These are phyloP conservation scores for Cardinalis cardinalis DNA, from an alignment of 2,113 vertebrate species.

Conservation along the genomic window DNA sequence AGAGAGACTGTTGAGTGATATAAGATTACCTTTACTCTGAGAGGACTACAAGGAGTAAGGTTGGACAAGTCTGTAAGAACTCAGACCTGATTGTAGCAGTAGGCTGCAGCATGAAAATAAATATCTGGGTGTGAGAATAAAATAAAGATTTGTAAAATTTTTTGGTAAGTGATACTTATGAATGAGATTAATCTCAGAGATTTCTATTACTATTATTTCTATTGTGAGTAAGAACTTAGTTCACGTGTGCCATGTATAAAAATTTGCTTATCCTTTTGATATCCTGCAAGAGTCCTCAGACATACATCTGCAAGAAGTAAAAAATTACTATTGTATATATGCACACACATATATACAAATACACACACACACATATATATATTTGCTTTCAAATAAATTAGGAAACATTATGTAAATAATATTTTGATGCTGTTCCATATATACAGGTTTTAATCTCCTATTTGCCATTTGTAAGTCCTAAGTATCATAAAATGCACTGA, in stretches of 20 bases:
- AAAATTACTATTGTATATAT: neutral
- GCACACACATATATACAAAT: neutral
- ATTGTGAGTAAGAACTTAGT: neutral
- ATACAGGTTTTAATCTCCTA: neutral
- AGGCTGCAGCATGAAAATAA: neutral
- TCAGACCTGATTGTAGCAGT: rapidly evolving
- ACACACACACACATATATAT: too few relatives aligned
- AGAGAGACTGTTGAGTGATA: neutral
- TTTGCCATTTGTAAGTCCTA: neutral
- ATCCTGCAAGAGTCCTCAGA: neutral
- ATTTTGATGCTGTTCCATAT: neutral
- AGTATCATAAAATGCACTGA: neutral
- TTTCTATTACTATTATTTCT: neutral
- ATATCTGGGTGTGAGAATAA: neutral
- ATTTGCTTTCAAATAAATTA: neutral
- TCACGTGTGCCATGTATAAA: rapidly evolving
- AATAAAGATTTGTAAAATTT: neutral
- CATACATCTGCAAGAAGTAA: neutral
- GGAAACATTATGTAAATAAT: neutral
- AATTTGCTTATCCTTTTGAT: neutral
- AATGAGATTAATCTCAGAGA: neutral
- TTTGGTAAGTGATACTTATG: neutral
- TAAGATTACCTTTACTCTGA: neutral
- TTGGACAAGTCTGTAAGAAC: neutral
- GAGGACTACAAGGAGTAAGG: neutral